Evolutionary conservation across 2,113 vertebrate genomes (phyloP).

Genomic region (Nothoprocta perdicaria): DNA sequence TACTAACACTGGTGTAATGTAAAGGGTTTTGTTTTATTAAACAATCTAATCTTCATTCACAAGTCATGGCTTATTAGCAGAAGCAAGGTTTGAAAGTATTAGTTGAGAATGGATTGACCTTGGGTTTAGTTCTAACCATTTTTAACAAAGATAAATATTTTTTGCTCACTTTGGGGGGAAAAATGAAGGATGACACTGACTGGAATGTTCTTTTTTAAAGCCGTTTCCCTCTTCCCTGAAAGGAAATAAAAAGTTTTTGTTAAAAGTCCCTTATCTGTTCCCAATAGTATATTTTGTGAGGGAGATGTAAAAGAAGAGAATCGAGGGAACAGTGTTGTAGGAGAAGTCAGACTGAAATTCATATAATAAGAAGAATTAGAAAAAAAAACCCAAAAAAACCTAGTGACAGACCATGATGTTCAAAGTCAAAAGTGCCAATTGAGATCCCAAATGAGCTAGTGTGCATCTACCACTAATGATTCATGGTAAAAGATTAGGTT

Average conservation of each 20-base stretch:
- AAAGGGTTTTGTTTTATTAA: neutral
- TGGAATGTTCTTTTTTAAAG: neutral
- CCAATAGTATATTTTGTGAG: neutral
- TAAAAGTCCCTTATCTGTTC: neutral
- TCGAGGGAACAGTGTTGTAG: neutral
- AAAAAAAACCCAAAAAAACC: neutral
- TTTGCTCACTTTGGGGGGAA: neutral
- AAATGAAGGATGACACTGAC: neutral
- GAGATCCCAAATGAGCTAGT: neutral
- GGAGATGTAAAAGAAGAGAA: neutral
- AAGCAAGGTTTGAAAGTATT: neutral
- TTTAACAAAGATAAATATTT: neutral
- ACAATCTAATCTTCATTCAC: neutral
- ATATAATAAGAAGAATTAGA: neutral
- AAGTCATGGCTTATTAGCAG: neutral
- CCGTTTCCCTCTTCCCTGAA: neutral
- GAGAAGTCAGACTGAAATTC: neutral
- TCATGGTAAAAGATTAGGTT: neutral
- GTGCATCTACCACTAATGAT: neutral
- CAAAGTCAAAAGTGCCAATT: neutral
- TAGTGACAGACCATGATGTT: neutral
- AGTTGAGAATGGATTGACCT: neutral
- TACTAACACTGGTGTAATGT: neutral
- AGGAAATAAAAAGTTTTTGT: neutral
- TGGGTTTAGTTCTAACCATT: neutral